Base-by-base conservation (phyloP, 2,113 vertebrate genomes). In the Myotis lucifugus region DNA sequence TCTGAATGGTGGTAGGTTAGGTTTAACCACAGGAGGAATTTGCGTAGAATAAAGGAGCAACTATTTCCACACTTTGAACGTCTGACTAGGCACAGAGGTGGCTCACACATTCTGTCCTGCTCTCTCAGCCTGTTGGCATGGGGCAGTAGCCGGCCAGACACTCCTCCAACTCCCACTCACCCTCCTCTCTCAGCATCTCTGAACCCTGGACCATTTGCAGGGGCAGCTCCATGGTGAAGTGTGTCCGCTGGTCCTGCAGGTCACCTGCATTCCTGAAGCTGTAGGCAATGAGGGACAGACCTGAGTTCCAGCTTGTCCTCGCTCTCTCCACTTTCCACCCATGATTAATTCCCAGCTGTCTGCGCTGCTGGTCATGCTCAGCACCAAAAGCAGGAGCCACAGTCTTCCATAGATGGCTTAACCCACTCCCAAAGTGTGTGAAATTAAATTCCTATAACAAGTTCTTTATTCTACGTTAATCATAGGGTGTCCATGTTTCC, bases 401-500 rank as follows among this genome's bases (percentile, higher is more conserved):
- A 72, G 10, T 11, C 34, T 85, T 89, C 8, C 40, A 34, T 6
- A 27, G 12, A 29, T 66, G 25, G 37, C 13, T 91, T 46, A 91
- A 67, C 4, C 27, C 15, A 7, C 13, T 69, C 42, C 14, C 7
- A 74, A 77, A 70, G 23, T 69, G 18, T 17, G 56, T 11, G 46
- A 42, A 70, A 69, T 79, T 88, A 73, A 92, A 64, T 64, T 67
- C 82, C 21, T 54, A 2, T 70, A 91, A 34, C 17, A 78, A 15
- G 29, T 23, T 6, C 3, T 56, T 85, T 54, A 72, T 83, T 91
- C 56, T 17, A 0, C 66, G 18, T 76, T 15, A 37, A 27, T 66
- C 32, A 48, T 9, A 42, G 50, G 27, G 10, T 32, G 50, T 93
- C 27, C 11, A 8, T 17, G 17, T 50, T 54, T 87, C 54, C 34